A percentile compares a stretch with the other conserved stretches of the same genome.
These are phyloP conservation scores for Thunnus albacares DNA, from an alignment of 2,797 vertebrate genomes.

Conservation along the genomic window DNA sequence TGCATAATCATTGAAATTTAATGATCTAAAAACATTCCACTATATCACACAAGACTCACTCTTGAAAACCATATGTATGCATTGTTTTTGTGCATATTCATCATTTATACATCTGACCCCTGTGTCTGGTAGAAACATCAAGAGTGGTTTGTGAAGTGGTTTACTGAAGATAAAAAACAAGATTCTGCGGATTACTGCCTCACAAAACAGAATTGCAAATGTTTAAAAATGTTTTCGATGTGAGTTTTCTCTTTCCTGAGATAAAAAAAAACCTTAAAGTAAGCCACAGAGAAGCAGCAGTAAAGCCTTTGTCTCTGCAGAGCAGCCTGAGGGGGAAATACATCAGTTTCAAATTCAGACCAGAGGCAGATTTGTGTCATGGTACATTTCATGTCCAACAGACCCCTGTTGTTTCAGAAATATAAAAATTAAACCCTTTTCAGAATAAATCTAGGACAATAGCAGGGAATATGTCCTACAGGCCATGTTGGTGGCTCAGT, in stretches of 20 bases:
- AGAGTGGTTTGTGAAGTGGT: too few species aligned
- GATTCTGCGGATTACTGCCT: neutral
- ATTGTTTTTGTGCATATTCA: too few species aligned
- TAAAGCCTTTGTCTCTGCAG: conserved; percentile 1
- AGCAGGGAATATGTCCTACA: neutral
- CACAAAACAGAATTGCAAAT: neutral
- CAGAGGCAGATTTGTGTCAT: conserved; percentile 17
- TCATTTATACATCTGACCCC: too few species aligned
- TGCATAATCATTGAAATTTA: too few species aligned
- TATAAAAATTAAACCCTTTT: conserved; percentile 2
- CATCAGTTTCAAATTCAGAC: conserved; percentile 38
- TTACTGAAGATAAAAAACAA: neutral
- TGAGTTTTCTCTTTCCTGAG: neutral
- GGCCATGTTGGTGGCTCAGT: neutral
- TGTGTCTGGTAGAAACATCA: too few species aligned
- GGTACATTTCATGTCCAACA: conserved; percentile 18
- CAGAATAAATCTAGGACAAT: conserved; percentile 4
- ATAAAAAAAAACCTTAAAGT: conserved; percentile 3
- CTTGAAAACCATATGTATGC: too few species aligned
- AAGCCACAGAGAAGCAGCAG: neutral
- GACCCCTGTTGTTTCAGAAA: conserved; percentile 5
- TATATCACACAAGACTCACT: neutral
- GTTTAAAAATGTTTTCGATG: neutral
- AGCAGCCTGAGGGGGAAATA: conserved; percentile 9
- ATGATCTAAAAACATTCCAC: too few species aligned